Base-by-base conservation (phyloP, 1,140 invertebrate species). In the Tetramorium simillimum region DNA sequence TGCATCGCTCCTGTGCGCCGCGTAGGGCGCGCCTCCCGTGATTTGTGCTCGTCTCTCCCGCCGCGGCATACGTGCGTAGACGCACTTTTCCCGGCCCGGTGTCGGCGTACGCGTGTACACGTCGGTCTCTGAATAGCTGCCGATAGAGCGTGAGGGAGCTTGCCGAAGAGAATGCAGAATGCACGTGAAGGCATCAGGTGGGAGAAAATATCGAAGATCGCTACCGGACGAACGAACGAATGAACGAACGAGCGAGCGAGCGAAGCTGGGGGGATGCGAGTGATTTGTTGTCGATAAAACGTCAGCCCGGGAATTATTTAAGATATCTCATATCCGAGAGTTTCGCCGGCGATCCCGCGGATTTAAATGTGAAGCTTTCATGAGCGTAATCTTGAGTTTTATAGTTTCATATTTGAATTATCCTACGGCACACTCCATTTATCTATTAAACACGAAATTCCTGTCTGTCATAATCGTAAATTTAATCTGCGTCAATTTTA, bases 1-100 rank as follows among this genome's bases (percentile, higher is more conserved):
- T 90, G 89, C 89, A 89, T 91, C 67, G 90, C 72, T 82, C 77
- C 72, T 70, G 65, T 56, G 12, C 69, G 28, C 67, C 62, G 62
- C 62, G 37, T 65, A 69, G 75, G 37, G 49, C 70, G 76, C 65
- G 65, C 63, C 53, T 73, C 65, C 56, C 62, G 82, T 78, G 80
- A 89, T 89, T 85, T 86, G 51, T 87, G 86, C 84, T 28, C 77
- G 28, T 37, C 85, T 58, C 69, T 69, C 51, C 16, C 73, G 9
- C 65, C 76, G 51, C 4, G 49, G 37, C 51, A 67, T 53, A 37
- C 69, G 46, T 60, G 51, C 65, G 65, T 69, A 53, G 76, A 46
- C 77, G 86, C 40, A 24, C 43, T 88, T 67, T 65, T 28, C 9
- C 12, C 49, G 58, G 0, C 21, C 21, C 21, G 33, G 12, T 43